Percentiles rank a stretch among this genome's conserved stretches.
phyloP scores from a whole-genome alignment of 2,888 invertebrate genomes.

The Euzetes globulus region DNA sequence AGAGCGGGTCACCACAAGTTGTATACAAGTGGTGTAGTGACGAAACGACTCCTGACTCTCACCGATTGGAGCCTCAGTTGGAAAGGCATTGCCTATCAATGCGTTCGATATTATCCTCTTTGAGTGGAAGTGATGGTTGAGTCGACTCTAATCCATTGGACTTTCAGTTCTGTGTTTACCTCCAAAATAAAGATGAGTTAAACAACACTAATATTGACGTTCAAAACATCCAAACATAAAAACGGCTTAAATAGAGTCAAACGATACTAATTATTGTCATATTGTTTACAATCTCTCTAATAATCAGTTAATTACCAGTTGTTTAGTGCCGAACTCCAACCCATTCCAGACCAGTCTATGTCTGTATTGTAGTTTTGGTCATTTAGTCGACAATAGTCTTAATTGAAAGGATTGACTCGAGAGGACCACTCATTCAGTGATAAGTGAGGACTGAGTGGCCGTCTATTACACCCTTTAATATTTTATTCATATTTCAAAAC shows the following conservation, averaged over 20 bases:
- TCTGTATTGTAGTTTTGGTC: no score
- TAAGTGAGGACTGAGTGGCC: neutral
- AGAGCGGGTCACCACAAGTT: no score
- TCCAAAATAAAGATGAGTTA: conserved; percentile 2
- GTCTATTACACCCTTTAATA: neutral
- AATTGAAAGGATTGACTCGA: neutral
- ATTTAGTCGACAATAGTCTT: no score
- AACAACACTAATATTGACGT: neutral
- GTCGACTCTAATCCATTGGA: conserved; percentile 2
- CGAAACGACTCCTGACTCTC: neutral
- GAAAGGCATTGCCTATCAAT: neutral
- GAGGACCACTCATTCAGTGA: neutral
- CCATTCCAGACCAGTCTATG: neutral
- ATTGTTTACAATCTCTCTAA: neutral
- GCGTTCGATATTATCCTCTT: conserved; percentile 1
- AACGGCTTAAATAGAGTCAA: neutral
- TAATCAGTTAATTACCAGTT: neutral
- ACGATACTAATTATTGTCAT: neutral
- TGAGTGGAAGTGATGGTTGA: conserved; percentile 2
- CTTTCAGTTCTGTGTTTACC: neutral
- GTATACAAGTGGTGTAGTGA: neutral
- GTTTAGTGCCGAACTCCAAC: neutral
- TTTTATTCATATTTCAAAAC: no score
- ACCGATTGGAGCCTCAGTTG: neutral
- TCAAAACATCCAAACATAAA: neutral